Evolutionary conservation across 2,113 vertebrate species (phyloP), one percentile per base, ranked within the genome.

Genomic region (Zapus hudsonius): DNA sequence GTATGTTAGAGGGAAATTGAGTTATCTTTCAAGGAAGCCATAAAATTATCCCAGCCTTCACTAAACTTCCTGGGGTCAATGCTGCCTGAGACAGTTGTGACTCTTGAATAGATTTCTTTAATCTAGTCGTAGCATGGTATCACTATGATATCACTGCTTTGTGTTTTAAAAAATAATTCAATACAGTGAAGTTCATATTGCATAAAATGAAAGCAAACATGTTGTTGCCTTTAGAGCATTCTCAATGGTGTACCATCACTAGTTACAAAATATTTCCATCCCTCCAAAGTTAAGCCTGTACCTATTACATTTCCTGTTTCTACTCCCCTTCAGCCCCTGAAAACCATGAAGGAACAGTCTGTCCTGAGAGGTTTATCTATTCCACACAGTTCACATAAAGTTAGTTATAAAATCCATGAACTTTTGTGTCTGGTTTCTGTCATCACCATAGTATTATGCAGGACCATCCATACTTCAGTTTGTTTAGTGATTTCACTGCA

Each of bases 1-100:
- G 94, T 89, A 91, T 74, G 57, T 93, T 90, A 84, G 33, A 73
- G 1, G 12, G 15, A 96, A 90, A 93, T 80, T 75, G 33, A 95
- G 74, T 90, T 40, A 89, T 92, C 66, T 84, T 91, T 78, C 47
- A 76, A 64, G 22, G 93, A 81, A 42, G 70, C 57, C 89, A 31
- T 66, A 63, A 94, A 92, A 94, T 84, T 55, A 79, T 81, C 13
- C 12, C 1, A 82, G 38, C 19, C 36, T n/a, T 89, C 31, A 63
- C 25, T 40, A 91, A 40, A 25, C 23, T 82, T n/a, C 7, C n/a
- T 40, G 17, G 5, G 59, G 91, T 95, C 92, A 88, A 91, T 89
- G 86, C 52, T 19, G 63, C 90, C 13, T 85, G 88, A 94, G 20
- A 52, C 7, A 5, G 3, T 57, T 87, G 23, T 93, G 7, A 55